Conservation (phyloP, 2,113 vertebrate species). For the Marmota flaviventris region DNA sequence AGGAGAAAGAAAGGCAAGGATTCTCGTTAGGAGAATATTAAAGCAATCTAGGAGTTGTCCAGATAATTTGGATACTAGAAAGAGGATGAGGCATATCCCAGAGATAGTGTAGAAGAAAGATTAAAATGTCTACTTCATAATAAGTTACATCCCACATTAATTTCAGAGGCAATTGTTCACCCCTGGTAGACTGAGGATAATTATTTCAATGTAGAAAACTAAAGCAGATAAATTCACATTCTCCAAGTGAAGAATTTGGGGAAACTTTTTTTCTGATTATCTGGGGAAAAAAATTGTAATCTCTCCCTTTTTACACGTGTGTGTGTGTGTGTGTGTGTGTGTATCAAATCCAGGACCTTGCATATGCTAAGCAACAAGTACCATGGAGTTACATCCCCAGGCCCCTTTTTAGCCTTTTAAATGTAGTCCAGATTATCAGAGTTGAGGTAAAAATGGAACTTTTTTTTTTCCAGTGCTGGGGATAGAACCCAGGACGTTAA, state of each 20-base stretch:
- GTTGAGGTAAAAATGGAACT: not conserved
- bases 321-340: no score
- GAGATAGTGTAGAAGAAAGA: not conserved
- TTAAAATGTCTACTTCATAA: not conserved
- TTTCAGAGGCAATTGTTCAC: not conserved
- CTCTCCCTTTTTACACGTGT: not conserved
- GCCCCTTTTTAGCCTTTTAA: not conserved
- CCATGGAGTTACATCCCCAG: not conserved
- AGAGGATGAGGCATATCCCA: not conserved
- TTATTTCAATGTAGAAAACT: not conserved
- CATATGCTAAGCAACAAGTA: not conserved
- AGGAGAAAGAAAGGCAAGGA: slow-evolving; percentile 24
- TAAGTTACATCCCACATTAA: slow-evolving; percentile 14
- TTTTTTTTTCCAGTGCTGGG: no score
- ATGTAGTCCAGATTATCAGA: not conserved
- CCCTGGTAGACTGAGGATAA: not conserved
- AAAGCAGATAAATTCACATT: slow-evolving; percentile 27
- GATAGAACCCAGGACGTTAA: no score
- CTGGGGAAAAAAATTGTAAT: slow-evolving; percentile 8
- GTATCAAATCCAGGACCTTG: not conserved
- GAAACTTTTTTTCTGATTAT: not conserved
- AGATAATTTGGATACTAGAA: not conserved
- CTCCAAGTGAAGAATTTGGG: not conserved
- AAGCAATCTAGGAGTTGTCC: not conserved
- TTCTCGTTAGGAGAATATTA: not conserved